Conservation (phyloP, 2,797 vertebrate genomes). For the Morus bassanus region DNA sequence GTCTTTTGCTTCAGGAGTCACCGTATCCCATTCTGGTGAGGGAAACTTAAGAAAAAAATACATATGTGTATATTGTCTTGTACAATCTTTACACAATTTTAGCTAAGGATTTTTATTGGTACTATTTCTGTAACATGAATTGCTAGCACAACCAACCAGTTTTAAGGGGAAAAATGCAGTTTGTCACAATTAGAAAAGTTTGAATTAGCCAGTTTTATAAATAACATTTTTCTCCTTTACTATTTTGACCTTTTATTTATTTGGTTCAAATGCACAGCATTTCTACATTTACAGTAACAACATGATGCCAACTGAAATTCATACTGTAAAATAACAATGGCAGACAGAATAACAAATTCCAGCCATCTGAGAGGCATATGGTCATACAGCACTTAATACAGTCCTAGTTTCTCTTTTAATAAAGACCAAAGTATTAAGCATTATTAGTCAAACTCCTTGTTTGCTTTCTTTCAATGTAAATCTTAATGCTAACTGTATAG, state of each 20-base stretch:
- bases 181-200: not conserved
- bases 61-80: not conserved
- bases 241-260: not conserved
- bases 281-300: not conserved
- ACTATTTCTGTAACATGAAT: not conserved
- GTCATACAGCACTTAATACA: not conserved
- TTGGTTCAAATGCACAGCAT: not conserved
- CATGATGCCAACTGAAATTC: not conserved
- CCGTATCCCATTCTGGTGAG: constrained; percentile 97
- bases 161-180: not conserved
- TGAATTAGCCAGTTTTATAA: not conserved
- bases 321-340: not conserved
- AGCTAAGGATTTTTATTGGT: not conserved
- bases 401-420: not conserved
- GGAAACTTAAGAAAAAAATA: constrained; percentile 83
- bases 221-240: not conserved
- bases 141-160: not conserved
- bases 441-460: not conserved
- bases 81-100: not conserved
- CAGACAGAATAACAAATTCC: not conserved
- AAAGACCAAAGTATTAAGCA: not conserved
- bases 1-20: constrained; percentile 98
- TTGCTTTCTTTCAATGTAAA: not conserved
- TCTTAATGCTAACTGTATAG: not conserved
- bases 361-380: not conserved